These are phyloP conservation scores for Oncorhynchus masou DNA, from an alignment of 2,113 vertebrate species.

Conservation along the genomic window DNA sequence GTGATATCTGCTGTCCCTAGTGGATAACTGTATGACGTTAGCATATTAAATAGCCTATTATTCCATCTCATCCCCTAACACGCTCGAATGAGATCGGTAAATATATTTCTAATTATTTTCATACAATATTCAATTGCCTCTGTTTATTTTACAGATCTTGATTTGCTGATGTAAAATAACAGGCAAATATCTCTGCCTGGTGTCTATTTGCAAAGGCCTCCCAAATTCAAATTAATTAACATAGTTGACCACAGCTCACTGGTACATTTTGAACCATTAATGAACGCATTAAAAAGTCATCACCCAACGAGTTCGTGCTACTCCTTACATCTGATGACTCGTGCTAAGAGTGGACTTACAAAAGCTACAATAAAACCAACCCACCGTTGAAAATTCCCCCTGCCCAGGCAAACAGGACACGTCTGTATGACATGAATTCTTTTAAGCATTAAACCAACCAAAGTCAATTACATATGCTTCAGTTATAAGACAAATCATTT, in stretches of 20 bases:
- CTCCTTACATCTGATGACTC: neutral
- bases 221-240: conserved; percentile 24
- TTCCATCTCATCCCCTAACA: neutral
- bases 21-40: neutral
- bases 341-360: no score
- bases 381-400: no score
- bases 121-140: neutral
- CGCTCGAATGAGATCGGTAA: conserved; percentile 1
- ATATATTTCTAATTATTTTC: neutral
- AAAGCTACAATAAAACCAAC: no score
- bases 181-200: neutral
- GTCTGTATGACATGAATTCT: no score
- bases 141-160: neutral
- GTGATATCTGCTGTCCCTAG: neutral
- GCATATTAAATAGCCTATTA: neutral
- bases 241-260: neutral
- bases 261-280: conserved; percentile 24
- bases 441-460: conserved; percentile 5
- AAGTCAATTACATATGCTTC: conserved; percentile 53
- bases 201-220: neutral
- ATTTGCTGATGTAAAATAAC: neutral
- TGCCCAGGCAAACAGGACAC: no score
- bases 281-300: neutral
- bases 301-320: neutral
- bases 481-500: conserved; percentile 55